Conservation (phyloP, 1,140 invertebrate species). For the Drosophila setifemur region DNA sequence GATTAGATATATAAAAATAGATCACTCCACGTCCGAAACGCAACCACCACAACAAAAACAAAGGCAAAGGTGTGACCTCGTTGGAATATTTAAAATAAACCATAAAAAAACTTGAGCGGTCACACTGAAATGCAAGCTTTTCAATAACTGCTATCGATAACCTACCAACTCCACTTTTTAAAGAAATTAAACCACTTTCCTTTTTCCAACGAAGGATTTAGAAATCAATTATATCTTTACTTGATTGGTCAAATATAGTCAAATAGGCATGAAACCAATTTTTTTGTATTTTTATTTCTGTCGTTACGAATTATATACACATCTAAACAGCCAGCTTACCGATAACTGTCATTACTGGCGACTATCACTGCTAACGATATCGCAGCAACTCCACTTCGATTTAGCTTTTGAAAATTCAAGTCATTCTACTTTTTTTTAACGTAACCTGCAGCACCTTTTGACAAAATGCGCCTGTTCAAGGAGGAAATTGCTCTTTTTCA, state of each 20-base stretch:
- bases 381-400: background rate
- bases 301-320: no score
- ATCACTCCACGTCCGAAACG: slow-evolving; percentile 60
- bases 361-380: slow-evolving; percentile 2
- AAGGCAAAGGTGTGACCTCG: slow-evolving; percentile 1
- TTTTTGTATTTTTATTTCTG: no score
- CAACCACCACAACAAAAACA: slow-evolving; percentile 35
- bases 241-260: no score
- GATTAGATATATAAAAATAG: slow-evolving; percentile 72
- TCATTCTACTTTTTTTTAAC: slow-evolving; percentile 36
- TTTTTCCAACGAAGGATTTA: no score
- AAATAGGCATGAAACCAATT: no score
- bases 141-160: background rate
- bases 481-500: slow-evolving; percentile 20
- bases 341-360: background rate
- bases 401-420: slow-evolving; percentile 55
- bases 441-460: background rate
- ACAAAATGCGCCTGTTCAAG: slow-evolving; percentile 13
- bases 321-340: no score
- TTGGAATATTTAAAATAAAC: no score
- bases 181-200: no score
- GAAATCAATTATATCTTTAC: no score
- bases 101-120: background rate
- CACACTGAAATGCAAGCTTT: no score
- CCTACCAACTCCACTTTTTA: background rate